phyloP scores from a whole-genome alignment of 2,797 vertebrate genomes.

The Emys orbicularis region DNA sequence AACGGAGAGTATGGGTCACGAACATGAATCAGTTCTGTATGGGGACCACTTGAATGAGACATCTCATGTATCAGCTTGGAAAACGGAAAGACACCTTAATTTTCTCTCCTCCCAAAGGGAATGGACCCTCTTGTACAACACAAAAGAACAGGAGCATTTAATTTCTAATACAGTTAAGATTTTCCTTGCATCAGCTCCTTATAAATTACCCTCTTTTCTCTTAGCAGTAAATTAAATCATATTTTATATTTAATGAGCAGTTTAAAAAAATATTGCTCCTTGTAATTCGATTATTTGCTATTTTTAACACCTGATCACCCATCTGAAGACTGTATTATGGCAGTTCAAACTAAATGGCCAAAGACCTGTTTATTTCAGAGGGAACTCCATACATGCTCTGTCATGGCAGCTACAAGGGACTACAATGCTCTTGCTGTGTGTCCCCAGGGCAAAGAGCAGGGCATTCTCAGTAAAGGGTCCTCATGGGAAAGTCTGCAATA shows the following conservation, averaged over 20 bases:
- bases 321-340: not conserved
- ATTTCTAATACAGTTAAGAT: slow-evolving; percentile 21
- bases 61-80: not conserved
- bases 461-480: not conserved
- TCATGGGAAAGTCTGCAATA: not conserved
- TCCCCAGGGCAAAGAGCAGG: not conserved
- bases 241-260: not conserved
- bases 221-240: not conserved
- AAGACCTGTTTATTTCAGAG: not conserved
- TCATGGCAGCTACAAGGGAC: not conserved
- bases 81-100: not conserved
- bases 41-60: not conserved
- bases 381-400: not conserved
- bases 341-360: not conserved
- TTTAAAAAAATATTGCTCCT: not conserved
- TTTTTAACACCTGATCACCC: not conserved
- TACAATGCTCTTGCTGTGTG: not conserved
- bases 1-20: not conserved
- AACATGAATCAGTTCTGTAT: not conserved
- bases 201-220: not conserved
- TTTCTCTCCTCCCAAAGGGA: not conserved
- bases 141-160: slow-evolving; percentile 2
- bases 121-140: not conserved
- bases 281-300: not conserved
- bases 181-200: slow-evolving; percentile 27